A percentile compares a stretch with the other conserved stretches of the same genome.
phyloP scores from a whole-genome alignment of 35 echinoderm and acorn worm genomes.

The Patiria miniata region DNA sequence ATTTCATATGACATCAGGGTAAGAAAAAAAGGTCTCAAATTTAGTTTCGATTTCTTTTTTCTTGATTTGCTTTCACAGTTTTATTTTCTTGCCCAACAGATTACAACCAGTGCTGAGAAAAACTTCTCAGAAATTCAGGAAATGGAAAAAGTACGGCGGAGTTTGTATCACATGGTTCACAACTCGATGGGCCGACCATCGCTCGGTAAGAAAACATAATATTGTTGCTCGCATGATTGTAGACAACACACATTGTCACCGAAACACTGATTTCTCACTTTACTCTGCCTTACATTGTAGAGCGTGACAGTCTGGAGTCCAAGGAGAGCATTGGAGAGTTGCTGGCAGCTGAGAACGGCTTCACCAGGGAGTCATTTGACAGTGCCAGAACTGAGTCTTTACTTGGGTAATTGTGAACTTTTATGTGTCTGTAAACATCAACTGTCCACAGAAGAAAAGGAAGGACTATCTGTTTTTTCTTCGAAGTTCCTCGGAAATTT shows the following conservation, averaged over 20 bases:
- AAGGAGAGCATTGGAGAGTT: slow-evolving; percentile 9
- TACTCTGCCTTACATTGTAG: not conserved
- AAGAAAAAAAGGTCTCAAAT: too few relatives aligned
- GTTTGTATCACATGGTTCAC: slow-evolving; percentile 24
- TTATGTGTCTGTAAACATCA: too few relatives aligned
- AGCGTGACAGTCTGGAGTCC: not conserved
- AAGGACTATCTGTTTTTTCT: too few relatives aligned
- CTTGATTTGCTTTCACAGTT: not conserved
- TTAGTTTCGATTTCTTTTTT: not conserved
- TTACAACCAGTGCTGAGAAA: not conserved
- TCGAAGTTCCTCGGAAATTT: too few relatives aligned
- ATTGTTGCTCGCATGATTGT: not conserved
- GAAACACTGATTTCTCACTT: not conserved
- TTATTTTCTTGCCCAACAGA: not conserved
- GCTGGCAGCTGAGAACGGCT: not conserved
- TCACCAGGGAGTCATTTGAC: not conserved
- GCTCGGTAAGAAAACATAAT: not conserved
- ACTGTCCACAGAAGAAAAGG: too few relatives aligned
- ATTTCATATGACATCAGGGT: not conserved
- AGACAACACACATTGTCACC: too few relatives aligned
- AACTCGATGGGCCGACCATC: not conserved
- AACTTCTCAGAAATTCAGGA: not conserved
- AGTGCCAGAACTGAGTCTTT: not conserved
- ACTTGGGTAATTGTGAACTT: not conserved
- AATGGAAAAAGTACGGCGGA: slow-evolving; percentile 9